Percentiles rank a stretch among this genome's conserved stretches.
Evolutionary conservation across 1,140 invertebrate genomes (phyloP).

Genomic region (Whitmania pigra): DNA sequence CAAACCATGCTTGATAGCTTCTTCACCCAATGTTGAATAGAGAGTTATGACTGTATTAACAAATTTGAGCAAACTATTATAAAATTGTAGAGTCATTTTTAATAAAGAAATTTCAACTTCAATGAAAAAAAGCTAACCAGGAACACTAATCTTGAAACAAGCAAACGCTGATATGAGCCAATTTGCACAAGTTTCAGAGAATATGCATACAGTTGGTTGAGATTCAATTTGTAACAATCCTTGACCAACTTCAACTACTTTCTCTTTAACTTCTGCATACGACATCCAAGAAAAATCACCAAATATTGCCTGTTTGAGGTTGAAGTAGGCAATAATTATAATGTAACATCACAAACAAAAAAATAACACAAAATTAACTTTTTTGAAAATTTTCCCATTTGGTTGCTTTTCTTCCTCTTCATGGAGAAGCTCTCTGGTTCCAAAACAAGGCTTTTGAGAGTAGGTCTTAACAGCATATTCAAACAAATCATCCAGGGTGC

Average conservation of each 20-base stretch:
- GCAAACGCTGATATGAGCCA: constrained; percentile 91
- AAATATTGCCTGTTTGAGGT: constrained; percentile 21
- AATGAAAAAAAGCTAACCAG: constrained; percentile 47
- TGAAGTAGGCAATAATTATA: constrained; percentile 12
- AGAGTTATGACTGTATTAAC: constrained; percentile 68
- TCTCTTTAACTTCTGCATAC: constrained; percentile 62
- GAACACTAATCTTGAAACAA: constrained; percentile 80
- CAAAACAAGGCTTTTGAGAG: constrained; percentile 46
- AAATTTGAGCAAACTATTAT: neutral
- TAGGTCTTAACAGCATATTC: constrained; percentile 55
- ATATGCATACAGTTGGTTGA: constrained; percentile 67
- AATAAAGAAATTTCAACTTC: neutral
- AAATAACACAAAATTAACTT: constrained; percentile 43
- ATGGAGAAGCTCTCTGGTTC: constrained; percentile 73
- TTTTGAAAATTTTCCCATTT: constrained; percentile 89
- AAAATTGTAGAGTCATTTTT: neutral
- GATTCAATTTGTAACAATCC: constrained; percentile 33
- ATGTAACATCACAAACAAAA: neutral
- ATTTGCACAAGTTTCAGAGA: constrained; percentile 89
- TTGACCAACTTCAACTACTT: constrained; percentile 60
- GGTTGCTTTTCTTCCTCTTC: constrained; percentile 86
- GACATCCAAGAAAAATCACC: constrained; percentile 75
- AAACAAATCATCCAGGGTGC: constrained; percentile 76
- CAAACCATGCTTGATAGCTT: constrained; percentile 84
- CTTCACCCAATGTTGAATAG: constrained; percentile 89